Base-by-base conservation (phyloP, 2,113 vertebrate species). In the Pelmatolapia mariae region DNA sequence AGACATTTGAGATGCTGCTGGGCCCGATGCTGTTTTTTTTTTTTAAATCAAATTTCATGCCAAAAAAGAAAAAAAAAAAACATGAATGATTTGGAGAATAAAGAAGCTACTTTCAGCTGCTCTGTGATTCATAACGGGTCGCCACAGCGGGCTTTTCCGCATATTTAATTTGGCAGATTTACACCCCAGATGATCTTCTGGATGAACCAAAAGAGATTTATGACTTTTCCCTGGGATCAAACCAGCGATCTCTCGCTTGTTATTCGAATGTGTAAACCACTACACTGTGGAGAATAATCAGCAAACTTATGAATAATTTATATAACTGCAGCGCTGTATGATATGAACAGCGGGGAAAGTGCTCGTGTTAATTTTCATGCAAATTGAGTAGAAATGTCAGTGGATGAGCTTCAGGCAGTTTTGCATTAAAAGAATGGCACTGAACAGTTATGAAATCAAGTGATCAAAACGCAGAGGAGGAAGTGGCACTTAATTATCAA, bases 11-110 rank as follows among this genome's bases (percentile, higher is more conserved):
- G 10, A 31, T 50, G 26, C 24, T 31, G 9, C 43, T 50, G 0
- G 0, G 10, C 16, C 71, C 0, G 1, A 19, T 76, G 24, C 43
- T 50, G 71, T 19, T 19, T 2, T 18, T 15, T 18, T 18, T 3
- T 53, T 50, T 54, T 8, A 0, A 19, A 29, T 31, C 3, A 78
- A 10, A 5, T 50, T 47, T 50, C 10, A 78, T 78, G 43, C 0
- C 10, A 50, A 43, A 63, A 82, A 47, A 16, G 1, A 2, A 18
- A 76, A 43, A 56, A 56, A n/a, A 26, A 47, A 33, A 63, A 7
- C 10, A 29, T 18, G 19, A 82, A 52, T 36, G 18, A 19, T 15
- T 18, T 10, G 31, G 31, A 79, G 47, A 73, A 26, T 81, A 36
- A n/a, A 73, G 40, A 26, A 45, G 5, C 40, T 73, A 45, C 22